Base-by-base conservation (phyloP, 64 coral and sea anemone species). In the Porites lutea region DNA sequence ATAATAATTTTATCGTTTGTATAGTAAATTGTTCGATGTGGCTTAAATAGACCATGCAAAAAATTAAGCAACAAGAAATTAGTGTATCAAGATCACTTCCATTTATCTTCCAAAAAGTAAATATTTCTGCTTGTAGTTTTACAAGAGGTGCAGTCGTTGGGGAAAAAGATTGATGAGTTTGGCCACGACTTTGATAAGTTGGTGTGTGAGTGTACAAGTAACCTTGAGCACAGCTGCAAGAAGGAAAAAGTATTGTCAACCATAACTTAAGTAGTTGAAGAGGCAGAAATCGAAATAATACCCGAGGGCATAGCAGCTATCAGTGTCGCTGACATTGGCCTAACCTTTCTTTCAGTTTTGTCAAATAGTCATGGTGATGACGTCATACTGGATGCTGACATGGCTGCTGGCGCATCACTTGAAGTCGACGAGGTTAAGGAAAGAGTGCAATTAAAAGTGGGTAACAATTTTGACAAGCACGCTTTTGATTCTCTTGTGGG, bases 121-220 rank as follows among this genome's bases (percentile, higher is more conserved):
- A 37, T 69, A 65, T 3, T 86, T 44, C 48, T 50, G 13, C 27
- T 87, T 21, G 45, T 71, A 62, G 21, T 13, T 89, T 52, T 65
- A 19, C 58, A 66, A 27, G 60, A 65, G 87, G 19, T 52, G 61
- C 11, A 72, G 20, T 48, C 46, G 54, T 13, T 70, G 46, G 65
- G 77, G 67, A 4, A 83, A 9, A 82, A 65, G 48, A 58, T 91
- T 47, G 78, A 82, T 75, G 62, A 58, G 11, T 63, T 74, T 71
- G 89, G 89, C 6, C 3, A 46, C 4, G n/a, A 73, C 22, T 82
- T 48, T 74, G 57, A 83, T 72, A 37, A 44, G 15, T 2, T 58
- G 3, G 48, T 91, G 1, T n/a, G 13, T 7, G 52, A 82, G 45
- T 74, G 89, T 67, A 91, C 82, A 21, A 4, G 13, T 5, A 73